phyloP scores from a whole-genome alignment of 2,797 vertebrate genomes.

The Anableps anableps region DNA sequence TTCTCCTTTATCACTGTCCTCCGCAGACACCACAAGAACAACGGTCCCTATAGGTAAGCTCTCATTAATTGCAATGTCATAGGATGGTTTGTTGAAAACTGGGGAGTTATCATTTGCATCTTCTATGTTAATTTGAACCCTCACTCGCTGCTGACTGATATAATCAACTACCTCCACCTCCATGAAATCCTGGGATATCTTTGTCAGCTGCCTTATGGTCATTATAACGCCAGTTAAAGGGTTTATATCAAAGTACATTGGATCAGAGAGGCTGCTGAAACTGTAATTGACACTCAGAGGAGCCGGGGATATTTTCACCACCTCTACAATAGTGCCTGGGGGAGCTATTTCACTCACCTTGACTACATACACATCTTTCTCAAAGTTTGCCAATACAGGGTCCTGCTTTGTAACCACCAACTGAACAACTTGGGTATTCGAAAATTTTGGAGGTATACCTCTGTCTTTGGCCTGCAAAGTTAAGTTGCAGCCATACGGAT shows the following conservation, averaged over 20 bases:
- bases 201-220: constrained; percentile 84
- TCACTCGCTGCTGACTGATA: constrained; percentile 84
- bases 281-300: constrained; percentile 86
- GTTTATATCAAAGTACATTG: constrained; percentile 88
- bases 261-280: constrained; percentile 84
- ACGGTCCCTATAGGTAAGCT: constrained; percentile 86
- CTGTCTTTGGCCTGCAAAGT: constrained; percentile 96
- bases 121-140: constrained; percentile 86
- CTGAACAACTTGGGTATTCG: constrained; percentile 86
- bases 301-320: constrained; percentile 86
- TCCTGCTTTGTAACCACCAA: constrained; percentile 85
- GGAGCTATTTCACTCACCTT: constrained; percentile 92
- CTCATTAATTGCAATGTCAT: constrained; percentile 89
- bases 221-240: constrained; percentile 90
- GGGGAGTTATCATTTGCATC: constrained; percentile 92
- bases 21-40: constrained; percentile 86
- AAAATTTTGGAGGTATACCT: constrained; percentile 89
- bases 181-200: constrained; percentile 82
- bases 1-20: constrained; percentile 91
- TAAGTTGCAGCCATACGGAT: constrained; percentile 91
- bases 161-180: constrained; percentile 89
- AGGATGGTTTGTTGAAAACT: constrained; percentile 86
- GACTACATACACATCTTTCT: constrained; percentile 89
- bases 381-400: constrained; percentile 84
- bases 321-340: constrained; percentile 88